Evolutionary conservation across 2,113 vertebrate species (phyloP), one percentile per base, ranked within the genome.

Genomic region (Malaclemys terrapin): DNA sequence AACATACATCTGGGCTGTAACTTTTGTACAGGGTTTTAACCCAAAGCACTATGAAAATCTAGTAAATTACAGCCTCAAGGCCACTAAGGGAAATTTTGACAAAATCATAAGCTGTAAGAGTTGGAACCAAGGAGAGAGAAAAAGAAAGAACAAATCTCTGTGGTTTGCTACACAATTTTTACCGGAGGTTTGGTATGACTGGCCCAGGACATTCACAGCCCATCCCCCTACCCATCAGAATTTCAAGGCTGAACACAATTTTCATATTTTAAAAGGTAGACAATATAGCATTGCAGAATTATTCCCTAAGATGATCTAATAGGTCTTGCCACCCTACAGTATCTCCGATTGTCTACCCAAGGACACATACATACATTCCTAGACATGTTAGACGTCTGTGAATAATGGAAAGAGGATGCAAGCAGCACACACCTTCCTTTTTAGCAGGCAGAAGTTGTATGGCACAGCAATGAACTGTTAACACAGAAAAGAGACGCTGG

Each of bases 1-100:
- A 22, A 56, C 27, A 31, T 0, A 0, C 1, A 3, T 24, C 42
- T 12, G 38, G 1, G 4, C 35, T 24, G 29, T 5, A 49, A 2
- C 10, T 78, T 1, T 27, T 14, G 2, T 0, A 0, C 45, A 12
- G 11, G 9, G 42, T 25, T 76, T 54, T 42, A 72, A 78, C 12
- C 12, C 83, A 79, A 38, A 0, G 2, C 1, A 1, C 17, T 0
- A 31, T 49, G 8, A 78, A 80, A 84, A 91, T 2, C 14, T 8
- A 85, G 56, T n/a, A 6, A 10, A 19, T 20, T 24, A 31, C 62
- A 42, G 27, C 22, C 4, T 6, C 0, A 0, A 2, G 10, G 50
- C 42, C 6, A 2, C 47, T 9, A 24, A 24, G 10, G 50, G 35
- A 83, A 93, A 96, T 50, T 81, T 0, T 76, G 78, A 62, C 35